A percentile compares a stretch with the other conserved stretches of the same genome.
These are phyloP conservation scores for Montipora foliosa DNA, from an alignment of 64 coral and sea anemone species.

Conservation along the genomic window DNA sequence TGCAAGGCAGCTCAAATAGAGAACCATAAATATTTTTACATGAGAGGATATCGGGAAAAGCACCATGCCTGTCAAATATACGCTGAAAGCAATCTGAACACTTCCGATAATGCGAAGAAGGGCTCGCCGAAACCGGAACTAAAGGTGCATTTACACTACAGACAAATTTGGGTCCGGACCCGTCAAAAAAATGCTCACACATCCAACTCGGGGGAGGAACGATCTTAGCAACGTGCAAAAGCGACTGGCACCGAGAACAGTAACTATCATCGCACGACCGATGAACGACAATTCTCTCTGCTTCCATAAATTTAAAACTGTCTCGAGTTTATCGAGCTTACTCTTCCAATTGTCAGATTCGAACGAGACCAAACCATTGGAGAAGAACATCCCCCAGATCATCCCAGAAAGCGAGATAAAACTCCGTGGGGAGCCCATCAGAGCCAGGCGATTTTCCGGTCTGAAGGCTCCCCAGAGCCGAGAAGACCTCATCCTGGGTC, in stretches of 20 bases:
- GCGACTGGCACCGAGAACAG: background rate
- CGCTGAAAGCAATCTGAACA: no score
- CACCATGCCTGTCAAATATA: no score
- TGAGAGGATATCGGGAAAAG: no score
- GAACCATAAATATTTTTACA: no score
- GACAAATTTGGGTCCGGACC: background rate
- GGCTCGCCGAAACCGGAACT: no score
- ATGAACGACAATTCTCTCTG: background rate
- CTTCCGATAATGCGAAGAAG: no score
- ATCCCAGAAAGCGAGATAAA: no score
- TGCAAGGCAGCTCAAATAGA: no score
- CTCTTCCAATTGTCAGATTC: background rate
- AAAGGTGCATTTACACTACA: background rate
- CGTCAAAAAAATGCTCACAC: background rate
- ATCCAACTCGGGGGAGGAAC: background rate
- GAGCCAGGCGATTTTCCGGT: no score
- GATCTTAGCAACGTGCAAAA: conserved; percentile 26
- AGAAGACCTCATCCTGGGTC: no score
- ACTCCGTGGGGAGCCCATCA: no score
- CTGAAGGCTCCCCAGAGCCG: no score
- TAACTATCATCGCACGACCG: conserved; percentile 5
- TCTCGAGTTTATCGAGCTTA: conserved; percentile 1
- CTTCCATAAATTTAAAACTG: background rate
- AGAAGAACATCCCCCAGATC: background rate
- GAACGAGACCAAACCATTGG: background rate